phyloP scores from a whole-genome alignment of 2,888 invertebrate genomes.

The Leucoptera coffeella region DNA sequence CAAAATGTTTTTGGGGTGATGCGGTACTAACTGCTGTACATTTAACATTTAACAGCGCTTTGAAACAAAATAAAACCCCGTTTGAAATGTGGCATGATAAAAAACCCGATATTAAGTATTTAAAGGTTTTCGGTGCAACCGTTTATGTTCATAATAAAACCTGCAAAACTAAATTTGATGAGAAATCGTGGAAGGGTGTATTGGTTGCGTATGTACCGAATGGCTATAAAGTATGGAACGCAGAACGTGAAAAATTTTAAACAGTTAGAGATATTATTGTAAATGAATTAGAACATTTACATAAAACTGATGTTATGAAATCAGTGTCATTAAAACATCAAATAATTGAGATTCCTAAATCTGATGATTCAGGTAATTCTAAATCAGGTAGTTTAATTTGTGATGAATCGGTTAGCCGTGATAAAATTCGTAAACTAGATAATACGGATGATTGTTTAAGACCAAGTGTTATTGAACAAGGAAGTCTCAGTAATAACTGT shows the following conservation, averaged over 20 bases:
- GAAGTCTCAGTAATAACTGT: no score
- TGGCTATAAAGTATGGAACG: constrained; percentile 15
- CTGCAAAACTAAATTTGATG: constrained; percentile 13
- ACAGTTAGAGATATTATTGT: constrained; percentile 15
- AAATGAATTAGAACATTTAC: constrained; percentile 13
- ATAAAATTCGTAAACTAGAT: no score
- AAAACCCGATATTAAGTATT: constrained; percentile 13
- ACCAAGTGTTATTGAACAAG: no score
- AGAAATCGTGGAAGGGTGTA: constrained; percentile 15
- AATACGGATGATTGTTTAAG: no score
- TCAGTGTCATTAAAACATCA: no score
- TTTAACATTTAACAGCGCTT: constrained; percentile 16
- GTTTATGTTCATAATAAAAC: constrained; percentile 14
- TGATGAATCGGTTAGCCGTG: no score
- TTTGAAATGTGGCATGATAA: constrained; percentile 17
- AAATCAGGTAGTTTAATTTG: no score
- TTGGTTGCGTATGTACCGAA: constrained; percentile 14
- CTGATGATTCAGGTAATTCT: no score
- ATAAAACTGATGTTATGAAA: no score
- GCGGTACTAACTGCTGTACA: constrained; percentile 16
- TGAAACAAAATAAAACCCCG: constrained; percentile 14
- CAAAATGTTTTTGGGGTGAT: constrained; percentile 17
- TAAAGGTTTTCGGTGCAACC: constrained; percentile 15
- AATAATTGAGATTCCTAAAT: no score
- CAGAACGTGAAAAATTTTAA: constrained; percentile 11